Base-by-base conservation (phyloP, 2,888 invertebrate genomes). In the Spilarctia lutea region DNA sequence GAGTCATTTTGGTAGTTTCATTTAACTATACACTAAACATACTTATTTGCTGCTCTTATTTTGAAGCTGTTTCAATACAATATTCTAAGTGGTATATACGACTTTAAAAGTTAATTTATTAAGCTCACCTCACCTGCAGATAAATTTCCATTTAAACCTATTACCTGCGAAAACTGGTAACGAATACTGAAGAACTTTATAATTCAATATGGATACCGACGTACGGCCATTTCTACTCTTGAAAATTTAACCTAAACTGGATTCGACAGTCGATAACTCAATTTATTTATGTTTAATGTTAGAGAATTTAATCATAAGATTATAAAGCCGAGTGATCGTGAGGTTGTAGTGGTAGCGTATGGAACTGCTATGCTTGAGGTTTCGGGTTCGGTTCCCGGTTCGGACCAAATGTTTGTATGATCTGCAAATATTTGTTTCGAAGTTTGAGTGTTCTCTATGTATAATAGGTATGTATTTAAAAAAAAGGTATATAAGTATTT, bases 191-290 rank as follows among this genome's bases (percentile, higher is more conserved):
- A 45, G n/a, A 30, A 71, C 13, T 65, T 65, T 48, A 42, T 65
- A 65, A 71, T 65, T 71, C 65, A 71, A 71, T 71, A 71, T 45
- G n/a, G 24, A 24, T 16, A 30, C 27, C 65, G 24, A 65, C 33
- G 20, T 27, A 18, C 18, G 56, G 56, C 68, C 18, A 45, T 24
- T 13, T 68, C 18, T 42, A 16, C n/a, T 24, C 20, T 33, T 24
- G 2, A 48, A 20, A 68, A 27, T 56, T 60, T 39, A 69, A 60
- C 60, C 39, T 27, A 20, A 63, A 71, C 30, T 42, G 27, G 13
- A 24, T 42, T 45, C 3, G 2, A n/a, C n/a, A 56, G 35, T 35
- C 42, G 27, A 60, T 63, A 63, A 48, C 24, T 24, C 24, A 48
- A 60, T 3, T 42, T 42, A 42, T 42, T n/a, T n/a, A n/a, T n/a